A percentile compares a stretch with the other conserved stretches of the same genome.
These are phyloP conservation scores for Syrista parreyssii DNA, from an alignment of 2,888 invertebrate genomes.

Conservation along the genomic window DNA sequence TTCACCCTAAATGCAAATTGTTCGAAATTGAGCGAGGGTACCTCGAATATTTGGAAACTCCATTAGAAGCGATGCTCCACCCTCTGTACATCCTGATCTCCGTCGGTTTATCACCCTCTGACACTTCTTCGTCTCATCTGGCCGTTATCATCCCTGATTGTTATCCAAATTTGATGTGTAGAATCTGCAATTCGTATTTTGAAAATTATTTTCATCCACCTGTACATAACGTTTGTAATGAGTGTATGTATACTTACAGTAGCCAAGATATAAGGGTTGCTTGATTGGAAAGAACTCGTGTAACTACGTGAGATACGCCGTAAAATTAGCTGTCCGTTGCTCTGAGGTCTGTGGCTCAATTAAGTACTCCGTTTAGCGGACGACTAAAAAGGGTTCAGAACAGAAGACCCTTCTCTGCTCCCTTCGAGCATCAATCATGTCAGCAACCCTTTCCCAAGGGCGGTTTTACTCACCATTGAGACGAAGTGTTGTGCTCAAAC, in stretches of 20 bases:
- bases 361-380: constrained; percentile 61
- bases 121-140: not conserved
- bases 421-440: constrained; percentile 66
- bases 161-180: too few species aligned
- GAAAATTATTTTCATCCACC: too few species aligned
- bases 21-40: constrained; percentile 66
- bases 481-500: constrained; percentile 65
- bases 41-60: constrained; percentile 66
- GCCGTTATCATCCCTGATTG: too few species aligned
- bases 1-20: constrained; percentile 66
- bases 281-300: not conserved
- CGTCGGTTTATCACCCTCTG: not conserved
- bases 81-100: too few species aligned
- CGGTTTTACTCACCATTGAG: constrained; percentile 63
- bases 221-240: too few species aligned
- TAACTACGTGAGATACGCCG: constrained; percentile 21
- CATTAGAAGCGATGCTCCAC: constrained; percentile 53
- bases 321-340: constrained; percentile 63
- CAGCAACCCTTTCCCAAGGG: constrained; percentile 65
- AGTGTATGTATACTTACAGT: too few species aligned
- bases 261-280: not conserved
- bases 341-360: constrained; percentile 63
- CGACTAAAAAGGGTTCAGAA: constrained; percentile 59
- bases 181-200: too few species aligned
- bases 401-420: constrained; percentile 24